phyloP scores from a whole-genome alignment of 2,888 invertebrate genomes.

The Atethmia centrago region DNA sequence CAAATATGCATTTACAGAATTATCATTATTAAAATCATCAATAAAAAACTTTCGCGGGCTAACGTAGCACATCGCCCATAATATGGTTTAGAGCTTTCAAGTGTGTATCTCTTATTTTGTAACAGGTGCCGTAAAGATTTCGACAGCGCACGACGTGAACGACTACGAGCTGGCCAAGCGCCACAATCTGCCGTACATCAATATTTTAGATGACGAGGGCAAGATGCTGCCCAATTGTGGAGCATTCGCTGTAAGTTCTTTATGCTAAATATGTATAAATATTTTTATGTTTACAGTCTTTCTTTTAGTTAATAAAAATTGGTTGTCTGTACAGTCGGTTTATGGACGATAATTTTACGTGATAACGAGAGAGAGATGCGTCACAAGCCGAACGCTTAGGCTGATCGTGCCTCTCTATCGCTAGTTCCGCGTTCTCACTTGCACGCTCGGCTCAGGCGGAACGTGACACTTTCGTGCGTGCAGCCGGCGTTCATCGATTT shows the following conservation, averaged over 20 bases:
- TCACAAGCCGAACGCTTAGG: too few relatives aligned
- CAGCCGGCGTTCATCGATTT: too few relatives aligned
- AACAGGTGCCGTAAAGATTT: slow-evolving; percentile 98
- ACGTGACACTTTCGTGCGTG: too few relatives aligned
- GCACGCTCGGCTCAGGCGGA: too few relatives aligned
- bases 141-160: slow-evolving; percentile 99
- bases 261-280: background rate
- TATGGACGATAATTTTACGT: too few relatives aligned
- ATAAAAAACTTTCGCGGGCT: background rate
- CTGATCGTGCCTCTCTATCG: too few relatives aligned
- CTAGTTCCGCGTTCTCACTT: too few relatives aligned
- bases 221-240: slow-evolving; percentile 95
- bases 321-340: too few relatives aligned
- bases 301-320: too few relatives aligned
- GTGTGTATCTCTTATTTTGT: background rate
- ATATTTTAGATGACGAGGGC: slow-evolving; percentile 98
- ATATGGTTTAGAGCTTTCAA: background rate
- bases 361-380: too few relatives aligned
- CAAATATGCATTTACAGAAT: too few relatives aligned
- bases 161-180: slow-evolving; percentile 99
- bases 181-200: slow-evolving; percentile 96
- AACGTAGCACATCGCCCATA: background rate
- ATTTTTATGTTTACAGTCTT: background rate
- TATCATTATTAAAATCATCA: background rate
- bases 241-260: slow-evolving; percentile 34